phyloP scores from a whole-genome alignment of 1,140 invertebrate genomes.

The Drosophila tropicalis region DNA sequence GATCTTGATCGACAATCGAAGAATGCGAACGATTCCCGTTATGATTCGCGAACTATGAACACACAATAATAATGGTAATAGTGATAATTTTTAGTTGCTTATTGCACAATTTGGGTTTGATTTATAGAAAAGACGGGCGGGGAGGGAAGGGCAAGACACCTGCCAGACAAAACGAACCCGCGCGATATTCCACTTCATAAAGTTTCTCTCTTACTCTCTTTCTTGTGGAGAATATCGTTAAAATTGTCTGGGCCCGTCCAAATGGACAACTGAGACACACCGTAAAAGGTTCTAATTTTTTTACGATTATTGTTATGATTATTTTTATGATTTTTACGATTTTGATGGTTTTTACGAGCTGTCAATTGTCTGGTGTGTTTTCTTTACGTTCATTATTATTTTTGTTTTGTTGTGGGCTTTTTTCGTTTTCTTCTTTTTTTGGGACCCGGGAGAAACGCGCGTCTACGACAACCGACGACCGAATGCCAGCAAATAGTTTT shows the following conservation, averaged over 20 bases:
- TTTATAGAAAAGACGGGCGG: neutral
- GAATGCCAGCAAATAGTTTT: conserved; percentile 52
- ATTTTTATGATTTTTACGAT: conserved; percentile 72
- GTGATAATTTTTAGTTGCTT: conserved; percentile 12
- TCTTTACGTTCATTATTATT: conserved; percentile 1
- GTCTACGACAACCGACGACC: conserved; percentile 52
- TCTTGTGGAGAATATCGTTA: conserved; percentile 17
- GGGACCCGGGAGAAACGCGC: conserved; percentile 28
- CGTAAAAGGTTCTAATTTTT: conserved; percentile 19
- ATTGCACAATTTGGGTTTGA: conserved; percentile 63
- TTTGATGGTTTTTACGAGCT: conserved; percentile 63
- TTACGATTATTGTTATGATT: conserved; percentile 71
- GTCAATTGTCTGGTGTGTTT: conserved; percentile 55
- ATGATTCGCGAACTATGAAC: neutral
- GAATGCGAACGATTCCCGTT: conserved; percentile 24
- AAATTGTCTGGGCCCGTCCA: conserved; percentile 8
- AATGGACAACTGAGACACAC: conserved; percentile 17
- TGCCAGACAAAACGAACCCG: conserved; percentile 57
- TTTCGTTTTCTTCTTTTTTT: neutral
- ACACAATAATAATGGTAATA: conserved; percentile 2
- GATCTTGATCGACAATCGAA: conserved; percentile 40
- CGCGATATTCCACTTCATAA: conserved; percentile 39
- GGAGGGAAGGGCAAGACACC: too few species aligned
- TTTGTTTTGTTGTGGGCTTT: too few species aligned
- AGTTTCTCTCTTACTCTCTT: conserved; percentile 18